Evolutionary conservation across 2,888 invertebrate species (phyloP).

Genomic region (Leucoptera coffeella): DNA sequence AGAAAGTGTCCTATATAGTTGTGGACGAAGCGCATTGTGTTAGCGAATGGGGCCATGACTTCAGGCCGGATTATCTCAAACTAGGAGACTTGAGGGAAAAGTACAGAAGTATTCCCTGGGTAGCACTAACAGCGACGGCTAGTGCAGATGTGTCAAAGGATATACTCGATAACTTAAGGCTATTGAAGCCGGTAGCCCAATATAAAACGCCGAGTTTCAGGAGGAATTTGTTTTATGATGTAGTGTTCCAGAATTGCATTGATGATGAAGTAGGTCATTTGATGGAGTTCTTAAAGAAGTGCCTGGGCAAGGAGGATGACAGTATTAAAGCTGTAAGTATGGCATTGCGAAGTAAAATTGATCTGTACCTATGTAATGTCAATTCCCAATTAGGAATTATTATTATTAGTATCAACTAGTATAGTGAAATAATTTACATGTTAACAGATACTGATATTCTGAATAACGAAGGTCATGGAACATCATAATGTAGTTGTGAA

Average conservation of each 20-base stretch:
- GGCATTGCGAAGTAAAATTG: too few relatives aligned
- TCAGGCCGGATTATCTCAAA: conserved; percentile 90
- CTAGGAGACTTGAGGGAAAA: conserved; percentile 58
- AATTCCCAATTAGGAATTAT: too few relatives aligned
- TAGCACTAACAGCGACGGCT: conserved; percentile 96
- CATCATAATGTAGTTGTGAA: too few relatives aligned
- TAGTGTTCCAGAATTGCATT: conserved; percentile 79
- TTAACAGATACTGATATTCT: too few relatives aligned
- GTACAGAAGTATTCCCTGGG: conserved; percentile 69
- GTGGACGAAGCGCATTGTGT: conserved; percentile 98
- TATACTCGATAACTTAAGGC: conserved; percentile 66
- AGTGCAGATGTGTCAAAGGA: conserved; percentile 73
- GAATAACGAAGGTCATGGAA: too few relatives aligned
- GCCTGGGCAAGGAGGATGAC: conserved; percentile 56
- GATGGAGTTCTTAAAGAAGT: conserved; percentile 62
- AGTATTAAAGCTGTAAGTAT: conserved; percentile 42
- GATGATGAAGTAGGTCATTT: conserved; percentile 78
- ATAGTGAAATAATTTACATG: too few relatives aligned
- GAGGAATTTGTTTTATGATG: conserved; percentile 90
- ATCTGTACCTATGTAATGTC: too few relatives aligned
- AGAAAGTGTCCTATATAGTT: conserved; percentile 82
- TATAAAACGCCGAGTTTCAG: conserved; percentile 89
- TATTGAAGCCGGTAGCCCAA: conserved; percentile 60
- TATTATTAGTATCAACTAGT: too few relatives aligned
- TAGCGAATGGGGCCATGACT: conserved; percentile 99